Conservation (phyloP, 2,113 vertebrate genomes). For the Anarrhichthys ocellatus region DNA sequence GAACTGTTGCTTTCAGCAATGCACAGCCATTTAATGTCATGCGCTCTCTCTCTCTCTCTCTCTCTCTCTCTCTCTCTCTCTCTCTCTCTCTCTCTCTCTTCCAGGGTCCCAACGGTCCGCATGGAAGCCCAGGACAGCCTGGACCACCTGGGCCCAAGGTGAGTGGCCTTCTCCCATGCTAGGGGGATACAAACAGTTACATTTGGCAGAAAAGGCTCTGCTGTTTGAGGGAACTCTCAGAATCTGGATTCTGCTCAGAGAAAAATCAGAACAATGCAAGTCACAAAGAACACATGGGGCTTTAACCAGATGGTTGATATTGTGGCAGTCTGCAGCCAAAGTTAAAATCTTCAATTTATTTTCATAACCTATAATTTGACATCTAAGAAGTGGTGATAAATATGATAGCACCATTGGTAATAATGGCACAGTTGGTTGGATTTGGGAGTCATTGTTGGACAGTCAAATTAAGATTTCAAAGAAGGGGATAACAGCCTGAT, state of each 20-base stretch:
- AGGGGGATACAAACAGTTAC: not conserved
- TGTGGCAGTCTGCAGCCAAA: not conserved
- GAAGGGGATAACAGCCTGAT: not conserved
- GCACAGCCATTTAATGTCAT: not conserved
- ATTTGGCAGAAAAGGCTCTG: not conserved
- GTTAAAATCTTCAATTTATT: not conserved
- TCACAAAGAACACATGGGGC: not conserved
- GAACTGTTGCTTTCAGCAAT: not conserved
- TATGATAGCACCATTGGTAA: not conserved
- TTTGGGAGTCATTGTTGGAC: not conserved
- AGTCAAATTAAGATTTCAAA: constrained; percentile 3
- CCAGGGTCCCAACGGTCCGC: constrained; percentile 91
- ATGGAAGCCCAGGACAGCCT: constrained; percentile 92
- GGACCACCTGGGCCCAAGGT: constrained; percentile 94
- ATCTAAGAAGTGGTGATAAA: not conserved
- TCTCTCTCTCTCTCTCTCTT: constrained; percentile 39
- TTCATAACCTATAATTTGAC: not conserved
- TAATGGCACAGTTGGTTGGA: not conserved
- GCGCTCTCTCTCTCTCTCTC: constrained; percentile 18
- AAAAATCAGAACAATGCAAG: not conserved
- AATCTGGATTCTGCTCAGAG: not conserved
- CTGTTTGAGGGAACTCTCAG: not conserved
- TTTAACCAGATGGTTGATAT: not conserved
- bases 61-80: constrained; percentile 23
- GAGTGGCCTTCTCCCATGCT: constrained; percentile 53